Base-by-base conservation (phyloP, 1,140 invertebrate species). In the Aricia agestis region DNA sequence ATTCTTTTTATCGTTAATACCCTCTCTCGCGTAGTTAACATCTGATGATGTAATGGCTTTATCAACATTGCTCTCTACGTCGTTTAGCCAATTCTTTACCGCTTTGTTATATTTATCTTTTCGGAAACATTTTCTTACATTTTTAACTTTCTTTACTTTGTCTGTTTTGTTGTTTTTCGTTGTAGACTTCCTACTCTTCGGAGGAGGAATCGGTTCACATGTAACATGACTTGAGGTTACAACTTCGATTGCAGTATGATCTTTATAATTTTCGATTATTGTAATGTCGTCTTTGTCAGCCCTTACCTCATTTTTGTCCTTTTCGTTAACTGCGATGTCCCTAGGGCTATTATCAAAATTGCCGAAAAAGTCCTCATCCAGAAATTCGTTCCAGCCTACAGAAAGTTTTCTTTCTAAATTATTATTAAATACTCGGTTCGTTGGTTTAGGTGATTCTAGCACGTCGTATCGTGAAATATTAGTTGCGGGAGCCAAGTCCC, bases 61-160 rank as follows among this genome's bases (percentile, higher is more conserved):
- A n/a, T 32, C 32, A 13, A n/a, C 15, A 70, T 57, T 61, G 32
- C 66, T 71, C 13, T 81, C 77, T 15, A 85, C 69, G 70, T 82
- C 73, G 41, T 81, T 74, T 6, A 89, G 74, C 86, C 85, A 90
- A 66, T 83, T 83, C 68, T 82, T 85, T 6, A 90, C 78, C 19
- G 75, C 71, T 45, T 80, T 85, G 11, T 74, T 86, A 73, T 81
- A 85, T 59, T 81, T 86, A 70, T 84, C 76, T 77, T 86, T 89
- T 6, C 82, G 76, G 17, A 75, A 77, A 41, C 59, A 73, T 15
- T 36, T 59, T 69, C 61, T 31, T 11, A 32, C 17, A 69, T 41
- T 69, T 61, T 42, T 25, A 15, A n/a, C n/a, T 59, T 78, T 76
- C 32, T 69, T 72, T 59, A 41, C 71, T 42, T 73, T 73, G 67